Base-by-base conservation (phyloP, 2,113 vertebrate genomes). In the Tricholaema leucomelas region DNA sequence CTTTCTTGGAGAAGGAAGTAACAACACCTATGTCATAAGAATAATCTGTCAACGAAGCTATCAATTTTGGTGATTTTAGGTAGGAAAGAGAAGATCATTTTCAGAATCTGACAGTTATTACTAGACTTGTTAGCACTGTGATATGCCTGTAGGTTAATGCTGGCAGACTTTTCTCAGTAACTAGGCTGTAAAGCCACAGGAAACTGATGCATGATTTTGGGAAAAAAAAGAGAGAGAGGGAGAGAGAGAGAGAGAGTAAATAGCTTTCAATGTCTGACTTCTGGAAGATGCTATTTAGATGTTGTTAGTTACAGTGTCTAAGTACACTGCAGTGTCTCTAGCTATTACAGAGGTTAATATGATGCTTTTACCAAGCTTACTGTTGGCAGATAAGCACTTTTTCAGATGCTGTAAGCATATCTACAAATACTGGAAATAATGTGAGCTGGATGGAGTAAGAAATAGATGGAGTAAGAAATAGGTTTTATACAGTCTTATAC, bases 81-180 rank as follows among this genome's bases (percentile, higher is more conserved):
- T 76, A 91, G 58, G 13, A 93, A 74, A 55, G 5, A 67, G 38
- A 88, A 83, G 19, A 59, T 81, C 6, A 85, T 90, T 94, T 91
- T 75, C 46, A 44, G 36, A 79, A 65, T 44, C 64, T 88, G 83
- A 75, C 77, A 85, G 44, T 59, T 94, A 78, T 88, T 87, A 94
- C 44, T 3, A 1, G 21, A 50, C 38, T 88, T 91, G 56, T 85
- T 88, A 92, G 44, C 76, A 90, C 58, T 59, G 59, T 72, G 67
- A 91, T 87, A 73, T 92, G 16, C 67, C 59, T 83, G 60, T 24
- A 86, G 66, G 73, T 92, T 84, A 92, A 91, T 70, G 31, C 36
- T 80, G 80, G 23, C 46, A 93, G 50, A 67, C 33, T 58, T 77
- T 87, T 44, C 18, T 42, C 64, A 55, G 35, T 54, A 74, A 63